Conservation (phyloP, 2,888 invertebrate species). For the Protophormia terraenovae region DNA sequence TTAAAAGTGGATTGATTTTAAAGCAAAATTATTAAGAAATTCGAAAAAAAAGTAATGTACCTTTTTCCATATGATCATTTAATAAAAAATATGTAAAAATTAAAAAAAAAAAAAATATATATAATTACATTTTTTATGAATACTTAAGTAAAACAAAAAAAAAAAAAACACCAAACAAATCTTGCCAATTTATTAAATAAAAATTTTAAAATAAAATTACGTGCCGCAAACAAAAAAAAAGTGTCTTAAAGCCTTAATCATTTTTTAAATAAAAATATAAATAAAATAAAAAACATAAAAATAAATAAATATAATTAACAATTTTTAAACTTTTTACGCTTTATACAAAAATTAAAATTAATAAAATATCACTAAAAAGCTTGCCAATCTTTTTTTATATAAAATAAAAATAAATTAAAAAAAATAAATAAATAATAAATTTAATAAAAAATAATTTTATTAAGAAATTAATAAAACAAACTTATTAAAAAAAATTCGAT, state of each 20-base stretch:
- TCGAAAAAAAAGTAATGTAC: neutral
- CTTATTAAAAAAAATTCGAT: neutral
- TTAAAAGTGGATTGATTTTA: neutral
- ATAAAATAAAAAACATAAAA: slow-evolving; percentile 26
- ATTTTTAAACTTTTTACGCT: slow-evolving; percentile 59
- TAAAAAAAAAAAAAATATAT: neutral
- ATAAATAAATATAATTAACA: slow-evolving; percentile 19
- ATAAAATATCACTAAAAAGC: slow-evolving; percentile 17
- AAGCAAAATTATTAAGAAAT: neutral
- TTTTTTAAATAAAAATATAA: slow-evolving; percentile 17
- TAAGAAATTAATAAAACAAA: neutral
- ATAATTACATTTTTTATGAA: neutral
- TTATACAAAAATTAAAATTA: neutral
- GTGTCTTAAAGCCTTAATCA: slow-evolving; percentile 63
- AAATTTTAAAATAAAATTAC: slow-evolving; percentile 33
- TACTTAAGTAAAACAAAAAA: neutral
- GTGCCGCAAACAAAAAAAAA: slow-evolving; percentile 57
- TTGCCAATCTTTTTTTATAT: slow-evolving; percentile 50
- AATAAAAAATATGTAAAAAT: neutral
- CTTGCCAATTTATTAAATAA: slow-evolving; percentile 58
- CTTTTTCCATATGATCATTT: slow-evolving; percentile 4
- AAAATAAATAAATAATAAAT: neutral
- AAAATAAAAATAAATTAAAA: slow-evolving; percentile 11
- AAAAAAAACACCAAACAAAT: slow-evolving; percentile 33
- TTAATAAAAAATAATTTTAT: neutral